phyloP scores from a whole-genome alignment of 2,113 vertebrate species.

The Reinhardtius hippoglossoides region DNA sequence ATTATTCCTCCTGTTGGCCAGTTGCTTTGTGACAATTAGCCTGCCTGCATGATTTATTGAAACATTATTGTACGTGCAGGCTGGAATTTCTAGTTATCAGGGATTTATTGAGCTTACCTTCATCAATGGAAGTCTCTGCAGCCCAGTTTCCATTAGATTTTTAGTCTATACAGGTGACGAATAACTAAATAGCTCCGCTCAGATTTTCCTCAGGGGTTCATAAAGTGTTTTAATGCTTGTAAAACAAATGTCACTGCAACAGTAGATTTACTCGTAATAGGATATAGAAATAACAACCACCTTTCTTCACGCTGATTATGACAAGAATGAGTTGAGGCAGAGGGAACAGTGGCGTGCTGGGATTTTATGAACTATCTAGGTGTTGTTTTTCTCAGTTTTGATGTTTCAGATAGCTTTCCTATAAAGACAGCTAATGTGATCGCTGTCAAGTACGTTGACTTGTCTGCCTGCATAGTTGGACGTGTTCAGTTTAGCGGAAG shows the following conservation, averaged over 20 bases:
- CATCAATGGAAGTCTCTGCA: constrained; percentile 24
- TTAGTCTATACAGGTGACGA: neutral
- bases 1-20: constrained; percentile 22
- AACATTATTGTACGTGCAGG: constrained; percentile 33
- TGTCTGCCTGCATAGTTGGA: neutral
- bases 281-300: neutral
- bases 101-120: constrained; percentile 44
- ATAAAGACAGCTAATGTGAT: neutral
- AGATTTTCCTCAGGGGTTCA: constrained; percentile 18
- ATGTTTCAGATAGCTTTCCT: neutral
- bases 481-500: neutral
- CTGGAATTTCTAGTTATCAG: constrained; percentile 32
- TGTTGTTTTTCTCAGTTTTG: neutral
- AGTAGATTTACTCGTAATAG: constrained; percentile 13
- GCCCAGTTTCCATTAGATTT: constrained; percentile 11
- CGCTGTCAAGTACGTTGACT: neutral
- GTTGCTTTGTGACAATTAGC: constrained; percentile 46
- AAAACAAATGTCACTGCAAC: constrained; percentile 7
- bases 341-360: neutral
- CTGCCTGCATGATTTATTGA: constrained; percentile 48
- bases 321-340: neutral
- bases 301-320: neutral
- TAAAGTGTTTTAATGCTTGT: constrained; percentile 8
- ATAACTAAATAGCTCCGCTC: constrained; percentile 12
- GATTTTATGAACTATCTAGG: neutral